Base-by-base conservation (phyloP, 1,140 invertebrate genomes). In the Tetramorium simillimum region DNA sequence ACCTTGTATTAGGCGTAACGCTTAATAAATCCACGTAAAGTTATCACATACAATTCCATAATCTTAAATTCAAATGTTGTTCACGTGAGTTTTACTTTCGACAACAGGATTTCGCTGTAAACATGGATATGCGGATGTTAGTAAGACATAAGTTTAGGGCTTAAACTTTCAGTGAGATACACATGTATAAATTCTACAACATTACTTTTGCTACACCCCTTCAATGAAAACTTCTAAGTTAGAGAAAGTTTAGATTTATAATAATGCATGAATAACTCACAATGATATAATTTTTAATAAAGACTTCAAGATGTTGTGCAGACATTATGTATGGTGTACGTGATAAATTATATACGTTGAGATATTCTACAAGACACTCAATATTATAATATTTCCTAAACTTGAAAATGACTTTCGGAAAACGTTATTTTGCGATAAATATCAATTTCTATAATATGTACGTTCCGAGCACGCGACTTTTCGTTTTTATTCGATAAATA, bases 401-500 rank as follows among this genome's bases (percentile, higher is more conserved):
- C 6, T 24, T 46, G 21, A 24, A 46, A 70, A 46, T 46, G 6
- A 18, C 21, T 46, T 7, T 70, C 1, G 12, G 40, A 37, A 75
- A 37, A 6, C 46, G 43, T 43, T 28, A 78, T 14, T 40, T 37
- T 21, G 24, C 24, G 37, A 51, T 33, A 58, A 72, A 70, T n/a
- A 28, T 82, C 12, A 58, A 82, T 58, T 73, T 28, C 10, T 46
- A 18, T 43, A 12, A 40, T 18, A 14, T 46, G 28, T 18, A 18
- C 40, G 14, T 24, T 72, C 6, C 10, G 16, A 69, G 9, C 33
- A 33, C 3, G 33, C 33, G 33, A 33, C 33, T 33, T 18, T 67
- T 51, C 62, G n/a, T n/a, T 24, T 56, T 40, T 60, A 60, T 77
- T 77, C n/a, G 0, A 56, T 43, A 69, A 80, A 80, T 46, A 40